These are phyloP conservation scores for Parnassius apollo DNA, from an alignment of 2,888 invertebrate species.

Conservation along the genomic window DNA sequence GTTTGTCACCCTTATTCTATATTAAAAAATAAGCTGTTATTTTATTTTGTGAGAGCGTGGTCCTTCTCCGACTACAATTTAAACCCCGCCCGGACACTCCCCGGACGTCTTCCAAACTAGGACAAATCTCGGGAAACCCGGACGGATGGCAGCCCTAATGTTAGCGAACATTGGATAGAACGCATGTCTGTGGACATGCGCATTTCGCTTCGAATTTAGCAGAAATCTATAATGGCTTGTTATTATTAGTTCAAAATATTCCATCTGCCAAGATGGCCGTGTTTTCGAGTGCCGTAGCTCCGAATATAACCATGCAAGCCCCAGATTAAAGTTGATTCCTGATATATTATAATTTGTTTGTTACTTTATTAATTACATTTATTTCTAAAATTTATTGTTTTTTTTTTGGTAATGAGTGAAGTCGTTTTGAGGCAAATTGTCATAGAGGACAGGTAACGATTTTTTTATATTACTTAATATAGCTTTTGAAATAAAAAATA, in stretches of 20 bases:
- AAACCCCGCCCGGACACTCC: too few relatives aligned
- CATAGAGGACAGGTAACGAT: conserved; percentile 13
- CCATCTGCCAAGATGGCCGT: conserved; percentile 6
- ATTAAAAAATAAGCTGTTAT: too few relatives aligned
- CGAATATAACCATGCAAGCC: conserved; percentile 16
- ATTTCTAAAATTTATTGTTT: background rate
- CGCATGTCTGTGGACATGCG: conserved; percentile 14
- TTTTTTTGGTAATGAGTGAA: background rate
- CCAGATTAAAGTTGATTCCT: conserved; percentile 8
- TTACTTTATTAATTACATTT: background rate
- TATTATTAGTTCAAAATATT: conserved; percentile 8
- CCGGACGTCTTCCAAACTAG: too few relatives aligned
- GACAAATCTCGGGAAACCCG: too few relatives aligned
- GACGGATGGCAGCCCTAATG: too few relatives aligned
- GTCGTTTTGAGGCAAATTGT: background rate
- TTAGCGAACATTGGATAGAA: background rate
- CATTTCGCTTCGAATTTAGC: conserved; percentile 9
- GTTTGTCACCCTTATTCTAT: too few relatives aligned
- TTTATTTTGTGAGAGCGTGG: too few relatives aligned
- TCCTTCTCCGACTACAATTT: too few relatives aligned
- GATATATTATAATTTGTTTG: conserved; percentile 3
- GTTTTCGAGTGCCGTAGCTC: background rate
- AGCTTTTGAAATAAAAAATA: too few relatives aligned
- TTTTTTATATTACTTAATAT: background rate
- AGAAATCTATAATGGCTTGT: conserved; percentile 15